These are phyloP conservation scores for Apis florea DNA, from an alignment of 1,140 invertebrate species.

Conservation along the genomic window DNA sequence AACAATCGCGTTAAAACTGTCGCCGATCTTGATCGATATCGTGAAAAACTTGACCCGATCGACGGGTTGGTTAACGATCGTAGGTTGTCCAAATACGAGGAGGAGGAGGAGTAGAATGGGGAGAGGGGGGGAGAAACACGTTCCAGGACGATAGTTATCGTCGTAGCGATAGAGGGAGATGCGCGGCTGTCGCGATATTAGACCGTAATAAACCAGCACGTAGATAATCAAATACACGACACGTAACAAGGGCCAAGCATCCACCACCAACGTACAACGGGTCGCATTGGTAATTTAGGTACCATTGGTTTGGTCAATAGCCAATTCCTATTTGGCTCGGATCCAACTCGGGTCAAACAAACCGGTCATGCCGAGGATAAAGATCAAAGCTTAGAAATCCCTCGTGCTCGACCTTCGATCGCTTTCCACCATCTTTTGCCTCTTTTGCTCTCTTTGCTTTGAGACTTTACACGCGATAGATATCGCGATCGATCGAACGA, in stretches of 20 bases:
- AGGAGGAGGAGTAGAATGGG: too few relatives aligned
- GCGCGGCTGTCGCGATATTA: constrained; percentile 70
- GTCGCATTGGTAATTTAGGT: constrained; percentile 74
- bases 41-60: neutral
- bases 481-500: neutral
- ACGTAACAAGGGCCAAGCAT: constrained; percentile 74
- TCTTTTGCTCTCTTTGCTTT: neutral
- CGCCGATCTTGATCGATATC: too few relatives aligned
- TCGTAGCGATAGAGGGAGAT: constrained; percentile 64
- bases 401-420: neutral
- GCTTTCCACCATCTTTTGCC: neutral
- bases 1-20: too few relatives aligned
- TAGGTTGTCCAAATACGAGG: too few relatives aligned
- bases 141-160: constrained; percentile 49
- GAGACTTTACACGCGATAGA: neutral
- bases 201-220: constrained; percentile 74
- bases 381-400: constrained; percentile 57
- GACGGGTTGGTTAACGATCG: too few relatives aligned
- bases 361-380: constrained; percentile 62
- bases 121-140: constrained; percentile 2
- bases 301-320: constrained; percentile 79
- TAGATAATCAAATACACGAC: constrained; percentile 79
- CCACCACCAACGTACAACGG: constrained; percentile 66
- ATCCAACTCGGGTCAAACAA: constrained; percentile 76
- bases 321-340: constrained; percentile 79